phyloP scores from a whole-genome alignment of 1,140 invertebrate genomes.

The Panagrolaimus sp. region DNA sequence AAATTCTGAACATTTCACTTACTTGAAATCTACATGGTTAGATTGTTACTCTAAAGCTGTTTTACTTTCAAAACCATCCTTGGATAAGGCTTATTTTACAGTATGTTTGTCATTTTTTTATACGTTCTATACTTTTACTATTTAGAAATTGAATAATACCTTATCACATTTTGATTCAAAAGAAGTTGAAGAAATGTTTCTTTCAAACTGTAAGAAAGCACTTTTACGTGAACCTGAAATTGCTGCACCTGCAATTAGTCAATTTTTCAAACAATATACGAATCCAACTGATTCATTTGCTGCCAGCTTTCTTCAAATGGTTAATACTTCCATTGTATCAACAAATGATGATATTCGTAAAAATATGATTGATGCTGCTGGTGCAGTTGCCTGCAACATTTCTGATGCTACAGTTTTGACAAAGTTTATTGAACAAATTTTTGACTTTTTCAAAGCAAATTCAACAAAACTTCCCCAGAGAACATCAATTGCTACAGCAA shows the following conservation, averaged over 20 bases:
- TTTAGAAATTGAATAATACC: not conserved
- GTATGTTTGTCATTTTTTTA: not conserved
- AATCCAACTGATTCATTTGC: not conserved
- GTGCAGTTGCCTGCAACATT: not conserved
- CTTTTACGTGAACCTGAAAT: constrained; percentile 5
- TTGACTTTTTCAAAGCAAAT: constrained; percentile 3
- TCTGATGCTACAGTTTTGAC: not conserved
- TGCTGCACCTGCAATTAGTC: not conserved
- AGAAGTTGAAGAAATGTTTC: not conserved
- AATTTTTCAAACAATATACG: not conserved
- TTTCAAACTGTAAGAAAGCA: constrained; percentile 3
- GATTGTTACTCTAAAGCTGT: not conserved
- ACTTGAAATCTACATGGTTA: not conserved
- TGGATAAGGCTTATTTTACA: not conserved
- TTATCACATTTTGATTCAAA: not conserved
- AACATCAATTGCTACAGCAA: not conserved
- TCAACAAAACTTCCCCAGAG: constrained; percentile 1
- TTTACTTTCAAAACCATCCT: not conserved
- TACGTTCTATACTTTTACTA: not conserved
- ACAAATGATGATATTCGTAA: not conserved
- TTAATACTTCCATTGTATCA: not conserved
- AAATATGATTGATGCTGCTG: not conserved
- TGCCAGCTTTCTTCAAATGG: not conserved
- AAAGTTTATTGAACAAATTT: not conserved
- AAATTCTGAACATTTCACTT: not conserved